These are phyloP conservation scores for Sternarchorhynchus goeldii DNA, from an alignment of 2,797 vertebrate genomes.

Conservation along the genomic window DNA sequence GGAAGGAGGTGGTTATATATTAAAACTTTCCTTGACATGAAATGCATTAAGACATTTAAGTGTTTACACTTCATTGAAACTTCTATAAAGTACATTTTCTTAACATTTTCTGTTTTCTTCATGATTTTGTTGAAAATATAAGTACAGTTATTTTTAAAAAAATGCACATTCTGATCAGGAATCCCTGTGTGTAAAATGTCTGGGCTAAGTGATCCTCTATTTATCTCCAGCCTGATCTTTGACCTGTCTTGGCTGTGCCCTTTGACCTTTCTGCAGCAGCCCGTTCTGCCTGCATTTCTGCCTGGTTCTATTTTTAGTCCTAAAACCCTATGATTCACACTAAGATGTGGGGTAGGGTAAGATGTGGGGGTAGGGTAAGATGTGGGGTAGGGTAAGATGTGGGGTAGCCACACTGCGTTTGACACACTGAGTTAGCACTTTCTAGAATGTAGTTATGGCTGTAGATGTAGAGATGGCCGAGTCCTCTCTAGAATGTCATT, in stretches of 20 bases:
- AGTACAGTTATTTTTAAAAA: not conserved
- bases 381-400: too few relatives aligned
- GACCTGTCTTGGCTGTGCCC: conserved; percentile 28
- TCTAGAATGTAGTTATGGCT: too few relatives aligned
- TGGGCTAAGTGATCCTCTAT: conserved; percentile 1
- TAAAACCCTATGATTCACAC: conserved; percentile 36
- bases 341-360: conserved; percentile 33
- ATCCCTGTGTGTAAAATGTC: not conserved
- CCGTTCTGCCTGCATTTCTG: conserved; percentile 32
- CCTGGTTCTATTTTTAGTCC: conserved; percentile 48
- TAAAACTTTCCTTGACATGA: conserved; percentile 32
- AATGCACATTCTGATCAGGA: not conserved
- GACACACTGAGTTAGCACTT: conserved; percentile 32
- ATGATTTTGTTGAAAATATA: not conserved
- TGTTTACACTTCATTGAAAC: conserved; percentile 10
- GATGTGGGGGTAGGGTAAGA: too few relatives aligned
- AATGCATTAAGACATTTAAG: conserved; percentile 26
- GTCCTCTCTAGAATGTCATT: too few relatives aligned
- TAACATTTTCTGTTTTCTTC: not conserved
- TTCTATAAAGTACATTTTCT: not conserved
- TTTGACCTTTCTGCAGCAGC: conserved; percentile 50
- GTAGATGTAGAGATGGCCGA: too few relatives aligned
- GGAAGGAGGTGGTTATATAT: not conserved
- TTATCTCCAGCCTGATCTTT: conserved; percentile 32
- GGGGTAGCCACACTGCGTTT: conserved; percentile 21